A percentile compares a stretch with the other conserved stretches of the same genome.
phyloP scores from a whole-genome alignment of 2,113 vertebrate genomes.

The Odocoileus hemionus region DNA sequence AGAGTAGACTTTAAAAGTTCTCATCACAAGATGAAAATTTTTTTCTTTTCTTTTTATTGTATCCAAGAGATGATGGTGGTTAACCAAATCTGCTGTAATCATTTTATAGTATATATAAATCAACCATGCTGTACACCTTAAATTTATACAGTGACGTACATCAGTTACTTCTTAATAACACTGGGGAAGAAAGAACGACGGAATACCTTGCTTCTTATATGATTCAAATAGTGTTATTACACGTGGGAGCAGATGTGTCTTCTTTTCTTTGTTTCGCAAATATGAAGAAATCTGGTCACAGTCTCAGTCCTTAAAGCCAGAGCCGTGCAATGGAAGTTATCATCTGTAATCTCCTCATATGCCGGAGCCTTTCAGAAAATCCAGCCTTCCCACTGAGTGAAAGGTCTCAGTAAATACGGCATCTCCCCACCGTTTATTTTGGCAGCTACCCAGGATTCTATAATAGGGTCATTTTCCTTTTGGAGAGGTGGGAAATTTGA shows the following conservation, averaged over 20 bases:
- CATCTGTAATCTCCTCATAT: background rate
- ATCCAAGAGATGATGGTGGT: background rate
- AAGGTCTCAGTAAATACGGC: background rate
- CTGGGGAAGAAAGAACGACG: background rate
- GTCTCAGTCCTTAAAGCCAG: background rate
- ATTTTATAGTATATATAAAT: background rate
- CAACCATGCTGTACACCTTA: background rate
- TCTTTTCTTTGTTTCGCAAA: background rate
- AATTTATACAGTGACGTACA: background rate
- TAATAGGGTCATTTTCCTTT: slow-evolving; percentile 28
- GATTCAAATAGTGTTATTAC: background rate
- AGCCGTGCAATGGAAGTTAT: background rate
- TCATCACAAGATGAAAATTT: background rate
- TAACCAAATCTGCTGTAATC: background rate
- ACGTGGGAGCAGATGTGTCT: background rate
- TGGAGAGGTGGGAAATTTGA: slow-evolving; percentile 28
- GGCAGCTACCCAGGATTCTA: background rate
- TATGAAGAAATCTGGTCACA: background rate
- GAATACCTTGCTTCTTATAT: background rate
- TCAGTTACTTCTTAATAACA: background rate
- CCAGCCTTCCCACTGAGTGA: background rate
- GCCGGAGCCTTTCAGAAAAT: background rate
- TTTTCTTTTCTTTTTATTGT: background rate
- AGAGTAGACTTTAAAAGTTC: background rate
- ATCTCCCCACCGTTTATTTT: background rate